Evolutionary conservation across 2,888 invertebrate genomes (phyloP).

Genomic region (Ganaspis brasiliensis): DNA sequence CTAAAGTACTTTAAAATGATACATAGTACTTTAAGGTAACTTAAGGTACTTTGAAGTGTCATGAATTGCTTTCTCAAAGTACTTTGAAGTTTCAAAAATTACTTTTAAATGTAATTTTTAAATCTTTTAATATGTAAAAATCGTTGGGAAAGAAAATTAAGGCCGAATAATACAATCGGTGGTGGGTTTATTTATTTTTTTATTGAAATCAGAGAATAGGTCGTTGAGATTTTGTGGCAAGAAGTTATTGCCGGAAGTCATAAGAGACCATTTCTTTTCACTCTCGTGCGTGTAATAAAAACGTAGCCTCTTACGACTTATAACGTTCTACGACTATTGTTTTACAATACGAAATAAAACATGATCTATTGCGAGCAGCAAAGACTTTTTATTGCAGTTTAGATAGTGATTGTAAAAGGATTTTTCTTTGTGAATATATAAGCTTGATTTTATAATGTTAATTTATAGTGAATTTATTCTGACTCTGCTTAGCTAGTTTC

Average conservation of each 20-base stretch:
- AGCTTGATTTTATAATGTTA: background rate
- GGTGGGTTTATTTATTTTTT: background rate
- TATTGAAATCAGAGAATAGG: background rate
- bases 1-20: no score
- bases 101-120: no score
- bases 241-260: conserved; percentile 34
- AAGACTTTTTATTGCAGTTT: background rate
- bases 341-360: conserved; percentile 23
- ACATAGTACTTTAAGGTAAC: no score
- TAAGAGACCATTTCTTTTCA: conserved; percentile 33
- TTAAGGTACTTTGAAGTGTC: no score
- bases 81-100: no score
- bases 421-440: background rate
- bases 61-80: no score
- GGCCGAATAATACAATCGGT: background rate
- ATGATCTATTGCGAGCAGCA: background rate
- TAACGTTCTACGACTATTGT: conserved; percentile 37
- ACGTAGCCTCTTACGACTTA: conserved; percentile 33
- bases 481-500: no score
- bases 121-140: no score
- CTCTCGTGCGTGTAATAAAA: conserved; percentile 38
- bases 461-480: background rate
- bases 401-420: background rate
- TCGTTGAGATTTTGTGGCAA: conserved; percentile 31
- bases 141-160: background rate